Evolutionary conservation across 2,797 vertebrate genomes (phyloP).

Genomic region (Oreortyx pictus): DNA sequence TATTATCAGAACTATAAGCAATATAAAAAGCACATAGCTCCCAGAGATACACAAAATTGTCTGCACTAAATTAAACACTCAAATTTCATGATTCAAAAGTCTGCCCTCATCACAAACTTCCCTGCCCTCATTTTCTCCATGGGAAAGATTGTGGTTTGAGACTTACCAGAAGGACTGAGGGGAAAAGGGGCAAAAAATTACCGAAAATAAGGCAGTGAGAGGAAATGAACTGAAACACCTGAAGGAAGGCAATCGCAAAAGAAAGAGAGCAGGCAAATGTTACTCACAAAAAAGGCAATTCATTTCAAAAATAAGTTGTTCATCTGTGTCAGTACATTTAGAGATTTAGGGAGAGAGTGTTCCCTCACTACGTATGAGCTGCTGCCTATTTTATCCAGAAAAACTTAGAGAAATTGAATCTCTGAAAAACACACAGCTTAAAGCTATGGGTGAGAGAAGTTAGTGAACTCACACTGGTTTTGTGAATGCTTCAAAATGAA

Average conservation of each 20-base stretch:
- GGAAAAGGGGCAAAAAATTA: not conserved
- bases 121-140: not conserved
- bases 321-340: not conserved
- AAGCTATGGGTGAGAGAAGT: not conserved
- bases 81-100: not conserved
- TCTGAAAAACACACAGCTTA: conserved; percentile 9
- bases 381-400: not conserved
- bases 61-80: not conserved
- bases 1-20: not conserved
- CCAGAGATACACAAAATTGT: not conserved
- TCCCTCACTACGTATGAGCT: not conserved
- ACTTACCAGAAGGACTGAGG: not conserved
- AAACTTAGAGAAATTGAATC: not conserved
- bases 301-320: not conserved
- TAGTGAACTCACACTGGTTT: not conserved
- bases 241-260: not conserved
- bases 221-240: not conserved
- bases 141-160: not conserved
- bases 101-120: not conserved
- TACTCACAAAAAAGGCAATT: not conserved
- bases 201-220: not conserved
- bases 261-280: not conserved
- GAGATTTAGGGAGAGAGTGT: not conserved
- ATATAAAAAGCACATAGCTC: not conserved
- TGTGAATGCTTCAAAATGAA: conserved; percentile 32